These are phyloP conservation scores for Oncorhynchus keta DNA, from an alignment of 2,113 vertebrate species.

Conservation along the genomic window DNA sequence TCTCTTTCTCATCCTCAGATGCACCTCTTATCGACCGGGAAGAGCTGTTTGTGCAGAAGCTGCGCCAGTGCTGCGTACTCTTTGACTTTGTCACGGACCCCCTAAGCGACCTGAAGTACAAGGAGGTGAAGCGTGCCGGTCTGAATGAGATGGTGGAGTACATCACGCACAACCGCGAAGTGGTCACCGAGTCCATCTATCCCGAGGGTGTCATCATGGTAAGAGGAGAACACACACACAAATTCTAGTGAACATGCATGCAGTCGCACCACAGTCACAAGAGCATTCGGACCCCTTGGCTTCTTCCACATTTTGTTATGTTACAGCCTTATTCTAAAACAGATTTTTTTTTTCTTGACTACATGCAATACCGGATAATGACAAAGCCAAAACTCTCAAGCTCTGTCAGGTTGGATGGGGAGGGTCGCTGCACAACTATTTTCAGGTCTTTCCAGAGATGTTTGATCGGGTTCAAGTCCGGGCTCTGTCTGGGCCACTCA, in stretches of 20 bases:
- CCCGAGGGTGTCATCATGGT: constrained; percentile 97
- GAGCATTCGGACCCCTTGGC: not conserved
- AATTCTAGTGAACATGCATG: constrained; percentile 4
- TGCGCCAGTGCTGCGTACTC: constrained; percentile 96
- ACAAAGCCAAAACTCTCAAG: no score
- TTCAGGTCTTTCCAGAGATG: no score
- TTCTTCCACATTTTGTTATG: no score
- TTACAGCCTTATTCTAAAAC: no score
- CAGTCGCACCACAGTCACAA: no score
- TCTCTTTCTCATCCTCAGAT: constrained; percentile 69
- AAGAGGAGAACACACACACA: constrained; percentile 37
- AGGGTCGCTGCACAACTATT: no score
- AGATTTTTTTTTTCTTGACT: no score
- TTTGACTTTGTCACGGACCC: constrained; percentile 97
- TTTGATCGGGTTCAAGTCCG: no score
- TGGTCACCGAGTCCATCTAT: constrained; percentile 93
- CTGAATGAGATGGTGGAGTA: constrained; percentile 99
- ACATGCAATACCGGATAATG: no score
- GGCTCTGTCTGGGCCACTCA: no score
- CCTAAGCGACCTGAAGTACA: constrained; percentile 96
- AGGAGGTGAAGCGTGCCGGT: constrained; percentile 95
- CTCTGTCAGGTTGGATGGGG: no score
- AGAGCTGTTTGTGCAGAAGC: constrained; percentile 95
- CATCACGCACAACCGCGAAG: constrained; percentile 93
- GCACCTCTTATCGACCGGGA: constrained; percentile 85